Conservation (phyloP, 2,113 vertebrate genomes). For the Podiceps cristatus region DNA sequence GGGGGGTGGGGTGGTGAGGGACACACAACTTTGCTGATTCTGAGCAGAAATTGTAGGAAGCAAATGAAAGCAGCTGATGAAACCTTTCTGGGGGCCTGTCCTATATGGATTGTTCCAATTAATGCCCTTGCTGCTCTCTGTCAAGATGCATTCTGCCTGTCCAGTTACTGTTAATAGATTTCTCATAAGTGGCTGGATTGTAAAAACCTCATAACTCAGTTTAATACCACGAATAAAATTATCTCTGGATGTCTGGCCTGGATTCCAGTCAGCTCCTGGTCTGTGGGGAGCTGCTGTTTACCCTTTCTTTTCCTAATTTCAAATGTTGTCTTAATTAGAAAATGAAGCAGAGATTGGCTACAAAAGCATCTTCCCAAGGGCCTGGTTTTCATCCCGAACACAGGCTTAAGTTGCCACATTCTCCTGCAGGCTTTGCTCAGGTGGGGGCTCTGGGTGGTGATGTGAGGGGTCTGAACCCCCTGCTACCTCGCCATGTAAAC, state of each 20-base stretch:
- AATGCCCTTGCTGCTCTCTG: slow-evolving; percentile 72
- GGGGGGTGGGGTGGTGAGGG: neutral
- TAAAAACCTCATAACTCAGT: slow-evolving; percentile 85
- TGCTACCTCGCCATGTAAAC: neutral
- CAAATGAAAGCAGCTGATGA: slow-evolving; percentile 72
- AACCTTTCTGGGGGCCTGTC: slow-evolving; percentile 74
- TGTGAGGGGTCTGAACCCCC: neutral
- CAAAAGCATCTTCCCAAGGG: neutral
- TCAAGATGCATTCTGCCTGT: slow-evolving; percentile 77
- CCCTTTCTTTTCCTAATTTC: slow-evolving; percentile 21
- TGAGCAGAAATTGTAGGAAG: slow-evolving; percentile 78
- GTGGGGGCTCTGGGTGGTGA: neutral
- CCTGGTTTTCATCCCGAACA: neutral
- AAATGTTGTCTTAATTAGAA: neutral
- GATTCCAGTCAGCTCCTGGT: slow-evolving; percentile 69
- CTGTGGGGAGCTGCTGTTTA: slow-evolving; percentile 20
- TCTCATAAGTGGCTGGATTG: slow-evolving; percentile 85
- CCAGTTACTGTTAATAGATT: slow-evolving; percentile 85
- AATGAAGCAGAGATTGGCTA: neutral
- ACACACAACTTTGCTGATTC: slow-evolving; percentile 77
- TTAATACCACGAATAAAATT: slow-evolving; percentile 84
- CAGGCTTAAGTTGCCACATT: neutral
- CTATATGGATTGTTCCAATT: slow-evolving; percentile 80
- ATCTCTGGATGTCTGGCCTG: slow-evolving; percentile 75
- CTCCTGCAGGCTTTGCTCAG: neutral